Percentiles rank a stretch among this genome's conserved stretches.
These are phyloP conservation scores for Orchestia grillus DNA, from an alignment of 1,140 invertebrate genomes.

Conservation along the genomic window DNA sequence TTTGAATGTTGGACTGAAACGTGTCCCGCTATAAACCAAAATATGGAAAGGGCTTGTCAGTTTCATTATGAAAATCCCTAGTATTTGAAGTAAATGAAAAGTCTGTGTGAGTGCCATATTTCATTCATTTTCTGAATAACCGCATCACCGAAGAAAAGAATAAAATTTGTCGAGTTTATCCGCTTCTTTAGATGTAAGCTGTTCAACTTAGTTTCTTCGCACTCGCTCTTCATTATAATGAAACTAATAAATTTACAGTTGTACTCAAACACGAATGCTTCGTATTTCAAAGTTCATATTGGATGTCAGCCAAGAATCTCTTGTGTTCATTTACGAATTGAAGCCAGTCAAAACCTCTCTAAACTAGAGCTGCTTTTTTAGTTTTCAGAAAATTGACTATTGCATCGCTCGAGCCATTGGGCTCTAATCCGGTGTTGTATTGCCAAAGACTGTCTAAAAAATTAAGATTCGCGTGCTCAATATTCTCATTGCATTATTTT, in stretches of 20 bases:
- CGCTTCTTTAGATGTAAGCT: background rate
- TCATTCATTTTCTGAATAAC: background rate
- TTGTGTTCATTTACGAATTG: background rate
- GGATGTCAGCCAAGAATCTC: background rate
- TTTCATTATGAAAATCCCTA: background rate
- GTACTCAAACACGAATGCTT: background rate
- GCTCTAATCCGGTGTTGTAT: too few relatives aligned
- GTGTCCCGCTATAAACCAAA: background rate
- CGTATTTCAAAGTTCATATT: background rate
- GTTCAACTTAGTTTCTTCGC: background rate
- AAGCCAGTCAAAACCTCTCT: too few relatives aligned
- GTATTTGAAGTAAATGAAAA: background rate
- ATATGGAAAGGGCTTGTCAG: background rate
- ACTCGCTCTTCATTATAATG: background rate
- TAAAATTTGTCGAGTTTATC: background rate
- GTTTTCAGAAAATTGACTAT: too few relatives aligned
- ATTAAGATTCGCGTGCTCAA: too few relatives aligned
- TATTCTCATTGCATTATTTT: too few relatives aligned
- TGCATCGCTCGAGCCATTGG: too few relatives aligned
- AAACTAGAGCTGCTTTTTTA: too few relatives aligned
- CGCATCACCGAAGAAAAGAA: background rate
- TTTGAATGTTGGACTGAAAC: background rate
- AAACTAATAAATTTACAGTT: background rate
- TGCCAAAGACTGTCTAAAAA: too few relatives aligned
- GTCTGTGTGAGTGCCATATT: background rate